phyloP scores from a whole-genome alignment of 2,797 vertebrate genomes.

The Urophycis tenuis region DNA sequence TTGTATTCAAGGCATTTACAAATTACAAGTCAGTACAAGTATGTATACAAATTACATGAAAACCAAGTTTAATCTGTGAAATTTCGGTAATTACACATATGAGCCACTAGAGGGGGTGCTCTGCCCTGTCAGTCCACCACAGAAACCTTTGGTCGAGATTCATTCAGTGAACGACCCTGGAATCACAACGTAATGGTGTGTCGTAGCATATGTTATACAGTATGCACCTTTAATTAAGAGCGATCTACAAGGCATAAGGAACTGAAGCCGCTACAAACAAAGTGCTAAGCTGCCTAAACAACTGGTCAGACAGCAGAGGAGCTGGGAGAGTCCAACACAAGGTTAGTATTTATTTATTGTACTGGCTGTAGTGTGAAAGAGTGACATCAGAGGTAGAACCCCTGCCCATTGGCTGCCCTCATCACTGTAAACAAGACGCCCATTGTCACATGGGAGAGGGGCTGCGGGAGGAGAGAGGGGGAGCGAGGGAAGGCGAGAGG shows the following conservation, averaged over 20 bases:
- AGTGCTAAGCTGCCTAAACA: background rate
- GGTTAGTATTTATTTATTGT: background rate
- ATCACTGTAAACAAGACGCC: conserved; percentile 43
- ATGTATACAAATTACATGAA: too few species aligned
- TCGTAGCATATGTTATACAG: background rate
- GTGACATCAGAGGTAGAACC: background rate
- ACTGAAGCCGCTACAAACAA: background rate
- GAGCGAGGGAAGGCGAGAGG: background rate
- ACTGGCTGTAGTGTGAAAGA: background rate
- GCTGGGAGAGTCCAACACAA: background rate
- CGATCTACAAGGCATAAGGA: background rate
- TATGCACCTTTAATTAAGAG: background rate
- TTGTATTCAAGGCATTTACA: too few species aligned
- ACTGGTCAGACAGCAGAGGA: background rate
- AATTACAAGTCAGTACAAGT: too few species aligned
- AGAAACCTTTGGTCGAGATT: background rate
- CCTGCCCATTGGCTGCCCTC: conserved; percentile 22
- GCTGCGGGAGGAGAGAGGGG: conserved; percentile 2
- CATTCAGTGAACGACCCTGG: background rate
- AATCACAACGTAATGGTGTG: background rate
- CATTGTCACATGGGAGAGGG: conserved; percentile 34
- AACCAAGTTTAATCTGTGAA: too few species aligned
- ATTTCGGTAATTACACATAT: background rate
- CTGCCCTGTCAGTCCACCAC: background rate
- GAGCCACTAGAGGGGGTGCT: background rate